Evolutionary conservation across 2,113 vertebrate genomes (phyloP), one percentile per base, ranked within the genome.

Genomic region (Gambusia affinis): DNA sequence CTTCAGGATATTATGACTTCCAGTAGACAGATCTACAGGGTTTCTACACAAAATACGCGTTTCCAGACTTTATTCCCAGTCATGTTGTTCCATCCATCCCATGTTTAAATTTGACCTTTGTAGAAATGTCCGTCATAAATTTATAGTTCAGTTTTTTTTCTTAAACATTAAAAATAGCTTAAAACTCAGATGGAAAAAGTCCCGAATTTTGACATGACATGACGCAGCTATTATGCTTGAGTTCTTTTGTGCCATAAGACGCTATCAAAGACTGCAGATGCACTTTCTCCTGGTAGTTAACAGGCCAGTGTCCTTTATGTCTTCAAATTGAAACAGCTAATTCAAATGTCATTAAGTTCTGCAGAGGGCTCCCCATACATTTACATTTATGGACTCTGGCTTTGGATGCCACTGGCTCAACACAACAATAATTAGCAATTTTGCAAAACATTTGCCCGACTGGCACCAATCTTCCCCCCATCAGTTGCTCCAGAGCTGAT

Each of bases 1-100:
- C 72, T 75, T 74, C 37, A 64, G 72, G 71, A 76, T 47, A 1
- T 81, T 44, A 82, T 83, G 67, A 74, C 70, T 88, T 72, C 63
- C 88, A 86, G 80, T 85, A 73, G 42, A 37, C 35, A 67, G 67
- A 67, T 63, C 54, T 73, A 60, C 39, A 44, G 15, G 14, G 1
- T 47, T 47, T 47, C 44, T 19, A 5, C 44, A 47, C 44, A 47
- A 19, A 47, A 47, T 47, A 19, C 5, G 39, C 4, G 14, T 22
- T 54, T 54, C 47, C 47, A 8, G 47, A 19, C 22, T 37, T 37
- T 11, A 12, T 11, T 11, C 35, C 12, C 39, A 42, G 39, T 42
- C 14, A 15, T 19, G 15, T 54, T 22, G 8, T 47, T 10, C 17
- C 17, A 54, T 54, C 19, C 47, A 8, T 54, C 47, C 47, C 39